phyloP scores from a whole-genome alignment of 30 jellyfish, hydroid and myxozoan genomes.

The Chrysaora quinquecirrha region DNA sequence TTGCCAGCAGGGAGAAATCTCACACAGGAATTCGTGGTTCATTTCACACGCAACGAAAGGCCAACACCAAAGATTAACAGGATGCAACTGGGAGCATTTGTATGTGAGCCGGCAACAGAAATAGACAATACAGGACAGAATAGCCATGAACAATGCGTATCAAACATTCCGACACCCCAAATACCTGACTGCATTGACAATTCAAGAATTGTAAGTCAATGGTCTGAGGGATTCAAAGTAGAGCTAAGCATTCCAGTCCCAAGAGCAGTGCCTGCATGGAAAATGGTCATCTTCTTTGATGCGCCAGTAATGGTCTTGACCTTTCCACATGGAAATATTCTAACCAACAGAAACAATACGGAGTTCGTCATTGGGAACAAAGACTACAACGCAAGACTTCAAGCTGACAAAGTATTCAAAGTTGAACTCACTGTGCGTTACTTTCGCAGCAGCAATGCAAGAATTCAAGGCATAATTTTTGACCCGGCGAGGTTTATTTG shows the following conservation, averaged over 20 bases:
- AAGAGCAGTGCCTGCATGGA: constrained; percentile 33
- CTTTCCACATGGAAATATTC: constrained; percentile 47
- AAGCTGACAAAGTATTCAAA: constrained; percentile 2
- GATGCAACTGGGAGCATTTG: constrained; percentile 34
- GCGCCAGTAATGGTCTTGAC: constrained; percentile 17
- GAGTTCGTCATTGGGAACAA: constrained; percentile 46
- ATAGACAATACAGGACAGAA: not conserved
- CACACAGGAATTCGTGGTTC: constrained; percentile 30
- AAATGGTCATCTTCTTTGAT: constrained; percentile 40
- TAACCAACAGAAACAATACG: constrained; percentile 28
- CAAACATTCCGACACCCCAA: not conserved
- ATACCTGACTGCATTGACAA: not conserved
- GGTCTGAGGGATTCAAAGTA: not conserved
- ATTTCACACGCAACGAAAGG: constrained; percentile 13
- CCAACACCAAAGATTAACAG: constrained; percentile 38
- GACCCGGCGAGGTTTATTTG: constrained; percentile 59
- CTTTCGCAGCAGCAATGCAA: not conserved
- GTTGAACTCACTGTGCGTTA: constrained; percentile 39
- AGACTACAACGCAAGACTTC: constrained; percentile 45
- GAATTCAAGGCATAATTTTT: constrained; percentile 13
- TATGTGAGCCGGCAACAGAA: constrained; percentile 18
- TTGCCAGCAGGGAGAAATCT: not conserved
- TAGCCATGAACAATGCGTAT: not conserved
- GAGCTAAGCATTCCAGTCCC: constrained; percentile 31
- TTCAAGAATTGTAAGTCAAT: not conserved